Evolutionary conservation across 2,888 invertebrate species (phyloP), one percentile per base, ranked within the genome.

Genomic region (Plagodis dolabraria): DNA sequence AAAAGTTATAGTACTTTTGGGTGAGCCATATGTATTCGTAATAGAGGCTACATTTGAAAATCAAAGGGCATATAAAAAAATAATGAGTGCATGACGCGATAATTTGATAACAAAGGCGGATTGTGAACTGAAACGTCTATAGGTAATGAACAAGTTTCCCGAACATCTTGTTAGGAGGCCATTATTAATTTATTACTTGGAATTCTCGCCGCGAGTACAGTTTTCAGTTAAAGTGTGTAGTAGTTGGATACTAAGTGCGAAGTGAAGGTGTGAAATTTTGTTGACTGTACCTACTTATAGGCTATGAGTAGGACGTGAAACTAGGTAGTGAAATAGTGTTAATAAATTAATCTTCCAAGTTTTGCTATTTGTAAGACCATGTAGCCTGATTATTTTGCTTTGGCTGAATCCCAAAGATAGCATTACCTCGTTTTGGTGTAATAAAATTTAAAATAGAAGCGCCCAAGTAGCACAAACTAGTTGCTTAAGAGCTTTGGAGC

Each of bases 81-180:
- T 45, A 43, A 59, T 57, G 56, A 57, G 64, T 65, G 66, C 65
- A 64, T 68, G 69, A 79, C 65, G 79, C 80, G 87, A 68, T 89
- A 89, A 89, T 86, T 85, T 73, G 66, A 71, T 72, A 87, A 89
- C 89, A 89, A 86, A 77, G 85, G 70, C 57, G 59, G 63, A 60
- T 73, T 86, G 80, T 83, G 64, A 69, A 74, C 60, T 53, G 65
- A 68, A 69, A 70, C 64, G 67, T 63, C 65, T 68, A 75, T 69
- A 71, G 80, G 75, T 86, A 85, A 85, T 79, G 81, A 86, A 68
- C 77, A 67, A 81, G 79, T 84, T 87, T 80, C 77, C 74, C 82
- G 75, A 85, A 81, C 75, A 70, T 59, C 81, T 85, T 80, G 78
- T 88, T 87, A 87, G 85, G 76, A 66, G 45, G 66, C 64, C 67